A percentile compares a stretch with the other conserved stretches of the same genome.
These are phyloP conservation scores for Melospiza georgiana DNA, from an alignment of 2,113 vertebrate genomes.

Conservation along the genomic window DNA sequence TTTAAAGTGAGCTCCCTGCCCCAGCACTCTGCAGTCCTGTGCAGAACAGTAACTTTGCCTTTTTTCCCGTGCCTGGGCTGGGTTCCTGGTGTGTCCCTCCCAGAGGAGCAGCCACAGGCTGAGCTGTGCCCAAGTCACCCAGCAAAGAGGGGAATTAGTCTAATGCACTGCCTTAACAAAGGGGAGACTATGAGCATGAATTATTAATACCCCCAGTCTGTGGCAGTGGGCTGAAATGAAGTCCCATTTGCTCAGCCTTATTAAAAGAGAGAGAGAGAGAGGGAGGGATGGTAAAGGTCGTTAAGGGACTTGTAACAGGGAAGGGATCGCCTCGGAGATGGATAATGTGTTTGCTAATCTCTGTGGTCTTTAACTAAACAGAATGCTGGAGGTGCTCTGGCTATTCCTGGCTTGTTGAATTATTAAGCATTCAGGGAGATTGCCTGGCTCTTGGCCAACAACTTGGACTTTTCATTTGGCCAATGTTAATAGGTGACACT, in stretches of 20 bases:
- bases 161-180: slow-evolving; percentile 79
- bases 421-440: slow-evolving; percentile 68
- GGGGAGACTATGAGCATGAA: slow-evolving; percentile 74
- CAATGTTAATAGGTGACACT: neutral
- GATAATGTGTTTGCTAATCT: slow-evolving; percentile 78
- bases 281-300: slow-evolving; percentile 72
- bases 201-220: slow-evolving; percentile 77
- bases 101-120: neutral
- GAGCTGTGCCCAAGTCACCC: slow-evolving; percentile 35
- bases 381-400: slow-evolving; percentile 68
- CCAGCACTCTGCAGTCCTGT: neutral
- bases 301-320: slow-evolving; percentile 78
- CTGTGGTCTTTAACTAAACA: slow-evolving; percentile 82
- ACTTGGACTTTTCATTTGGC: slow-evolving; percentile 42
- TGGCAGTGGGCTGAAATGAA: slow-evolving; percentile 79
- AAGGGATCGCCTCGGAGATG: slow-evolving; percentile 66
- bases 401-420: slow-evolving; percentile 71
- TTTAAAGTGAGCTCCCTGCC: neutral
- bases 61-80: neutral
- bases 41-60: neutral
- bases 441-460: slow-evolving; percentile 28
- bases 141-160: slow-evolving; percentile 76
- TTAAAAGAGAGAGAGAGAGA: slow-evolving; percentile 77
- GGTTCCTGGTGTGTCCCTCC: neutral
- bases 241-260: slow-evolving; percentile 84